phyloP scores from a whole-genome alignment of 2,888 invertebrate species.

The Dicyrtomina minuta region DNA sequence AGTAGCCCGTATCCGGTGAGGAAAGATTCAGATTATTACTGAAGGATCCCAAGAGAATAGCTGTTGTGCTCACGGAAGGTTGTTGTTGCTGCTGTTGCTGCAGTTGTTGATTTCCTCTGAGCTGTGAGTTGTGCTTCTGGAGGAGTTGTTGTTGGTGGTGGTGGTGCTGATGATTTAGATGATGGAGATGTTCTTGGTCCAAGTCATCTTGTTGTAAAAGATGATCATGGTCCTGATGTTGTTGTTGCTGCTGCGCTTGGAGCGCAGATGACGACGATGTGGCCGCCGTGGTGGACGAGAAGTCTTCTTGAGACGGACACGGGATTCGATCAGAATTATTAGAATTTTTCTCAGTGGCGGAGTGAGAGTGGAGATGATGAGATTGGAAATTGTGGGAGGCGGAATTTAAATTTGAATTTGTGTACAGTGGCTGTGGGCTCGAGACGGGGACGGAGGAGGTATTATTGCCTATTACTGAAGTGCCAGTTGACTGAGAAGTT shows the following conservation, averaged over 20 bases:
- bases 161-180: conserved; percentile 14
- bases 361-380: conserved; percentile 2
- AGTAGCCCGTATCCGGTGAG: conserved; percentile 53
- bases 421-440: conserved; percentile 17
- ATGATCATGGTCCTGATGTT: background rate
- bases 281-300: conserved; percentile 7
- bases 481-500: background rate
- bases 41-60: conserved; percentile 49
- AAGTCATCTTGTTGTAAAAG: background rate
- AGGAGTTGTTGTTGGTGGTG: background rate
- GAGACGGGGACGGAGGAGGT: conserved; percentile 15
- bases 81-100: conserved; percentile 7
- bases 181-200: conserved; percentile 15
- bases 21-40: conserved; percentile 47
- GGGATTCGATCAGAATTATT: background rate
- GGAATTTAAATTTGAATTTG: too few relatives aligned
- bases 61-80: conserved; percentile 32
- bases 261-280: background rate
- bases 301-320: background rate
- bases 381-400: conserved; percentile 3
- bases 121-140: too few relatives aligned
- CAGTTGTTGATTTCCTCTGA: conserved; percentile 4
- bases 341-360: conserved; percentile 7
- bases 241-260: background rate
- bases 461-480: conserved; percentile 12